Evolutionary conservation across 2,797 vertebrate genomes (phyloP).

Genomic region (Diplodus sargus): DNA sequence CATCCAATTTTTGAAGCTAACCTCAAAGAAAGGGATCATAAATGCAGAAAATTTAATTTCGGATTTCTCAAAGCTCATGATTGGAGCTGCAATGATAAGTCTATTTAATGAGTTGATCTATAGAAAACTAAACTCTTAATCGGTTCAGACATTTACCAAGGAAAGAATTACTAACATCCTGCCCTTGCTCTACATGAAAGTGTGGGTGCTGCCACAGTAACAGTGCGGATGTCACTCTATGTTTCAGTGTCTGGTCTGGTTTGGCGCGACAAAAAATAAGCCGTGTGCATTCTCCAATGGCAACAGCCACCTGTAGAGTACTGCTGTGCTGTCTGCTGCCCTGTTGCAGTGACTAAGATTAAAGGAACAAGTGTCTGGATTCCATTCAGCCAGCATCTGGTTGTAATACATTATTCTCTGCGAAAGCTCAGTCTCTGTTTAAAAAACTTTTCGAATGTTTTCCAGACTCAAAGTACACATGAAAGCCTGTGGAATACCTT

Average conservation of each 20-base stretch:
- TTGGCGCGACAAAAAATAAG: constrained; percentile 25
- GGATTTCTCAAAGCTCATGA: neutral
- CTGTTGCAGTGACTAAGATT: constrained; percentile 28
- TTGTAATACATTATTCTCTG: constrained; percentile 68
- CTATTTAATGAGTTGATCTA: neutral
- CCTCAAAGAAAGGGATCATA: neutral
- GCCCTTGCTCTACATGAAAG: constrained; percentile 29
- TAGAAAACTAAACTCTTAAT: neutral
- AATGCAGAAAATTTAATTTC: neutral
- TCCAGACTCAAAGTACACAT: constrained; percentile 65
- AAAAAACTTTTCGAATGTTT: constrained; percentile 61
- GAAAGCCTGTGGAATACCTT: constrained; percentile 58
- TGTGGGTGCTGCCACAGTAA: constrained; percentile 14
- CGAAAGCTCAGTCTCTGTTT: constrained; percentile 46
- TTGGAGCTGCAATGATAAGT: neutral
- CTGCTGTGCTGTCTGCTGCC: constrained; percentile 13
- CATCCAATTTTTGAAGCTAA: neutral
- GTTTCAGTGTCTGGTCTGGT: constrained; percentile 21
- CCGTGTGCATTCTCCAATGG: constrained; percentile 13
- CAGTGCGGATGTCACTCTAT: neutral
- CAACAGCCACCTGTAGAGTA: constrained; percentile 50
- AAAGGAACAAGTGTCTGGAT: constrained; percentile 73
- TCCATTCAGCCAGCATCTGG: constrained; percentile 71
- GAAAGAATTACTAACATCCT: constrained; percentile 28
- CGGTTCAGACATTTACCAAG: neutral